A percentile compares a stretch with the other conserved stretches of the same genome.
These are phyloP conservation scores for Mystacornis crossleyi DNA, from an alignment of 2,113 vertebrate genomes.

Conservation along the genomic window DNA sequence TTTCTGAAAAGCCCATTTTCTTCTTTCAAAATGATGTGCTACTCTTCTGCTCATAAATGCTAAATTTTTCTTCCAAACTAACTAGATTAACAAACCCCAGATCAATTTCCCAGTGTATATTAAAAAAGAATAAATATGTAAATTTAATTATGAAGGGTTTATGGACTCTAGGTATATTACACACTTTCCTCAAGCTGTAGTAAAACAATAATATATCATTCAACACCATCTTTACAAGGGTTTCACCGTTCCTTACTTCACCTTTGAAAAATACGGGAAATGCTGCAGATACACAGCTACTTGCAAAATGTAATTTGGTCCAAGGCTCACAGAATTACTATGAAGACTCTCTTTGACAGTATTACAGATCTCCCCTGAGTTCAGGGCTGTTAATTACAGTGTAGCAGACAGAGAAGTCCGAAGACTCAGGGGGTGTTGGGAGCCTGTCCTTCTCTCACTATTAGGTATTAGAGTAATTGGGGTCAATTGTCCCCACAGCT, in stretches of 20 bases:
- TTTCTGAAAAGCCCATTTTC: background rate
- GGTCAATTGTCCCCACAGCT: background rate
- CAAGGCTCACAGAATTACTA: background rate
- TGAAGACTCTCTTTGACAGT: background rate
- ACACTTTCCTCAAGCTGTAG: background rate
- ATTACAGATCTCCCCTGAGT: background rate
- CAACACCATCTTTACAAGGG: background rate
- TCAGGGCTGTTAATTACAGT: background rate
- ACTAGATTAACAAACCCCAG: background rate
- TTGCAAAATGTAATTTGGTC: background rate
- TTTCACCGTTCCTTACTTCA: background rate
- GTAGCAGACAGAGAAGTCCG: background rate
- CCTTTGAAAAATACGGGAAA: background rate
- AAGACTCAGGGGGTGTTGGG: background rate
- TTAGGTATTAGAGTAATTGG: background rate
- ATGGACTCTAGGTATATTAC: background rate
- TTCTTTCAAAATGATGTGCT: background rate
- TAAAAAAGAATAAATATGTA: background rate
- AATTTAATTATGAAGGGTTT: conserved; percentile 5
- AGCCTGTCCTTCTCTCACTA: background rate
- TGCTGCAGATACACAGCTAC: background rate
- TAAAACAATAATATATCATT: background rate
- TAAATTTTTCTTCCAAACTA: background rate
- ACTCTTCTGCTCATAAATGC: background rate
- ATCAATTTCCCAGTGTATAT: background rate